Evolutionary conservation across 2,888 invertebrate genomes (phyloP), one percentile per base, ranked within the genome.

Genomic region (Agriotes lineatus): DNA sequence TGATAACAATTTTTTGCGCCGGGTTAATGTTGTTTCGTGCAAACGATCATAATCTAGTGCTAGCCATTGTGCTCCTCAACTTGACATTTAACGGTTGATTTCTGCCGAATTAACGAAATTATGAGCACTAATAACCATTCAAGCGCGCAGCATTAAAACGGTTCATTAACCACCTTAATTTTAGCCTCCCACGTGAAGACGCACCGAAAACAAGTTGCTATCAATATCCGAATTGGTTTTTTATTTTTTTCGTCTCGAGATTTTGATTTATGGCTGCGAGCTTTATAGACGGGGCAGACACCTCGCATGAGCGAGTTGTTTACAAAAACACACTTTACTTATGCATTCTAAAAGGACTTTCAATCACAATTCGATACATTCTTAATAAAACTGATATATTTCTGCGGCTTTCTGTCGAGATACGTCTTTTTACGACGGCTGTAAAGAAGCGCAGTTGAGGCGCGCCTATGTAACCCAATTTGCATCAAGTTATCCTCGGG

Each of bases 151-250:
- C 50, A 61, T 61, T 61, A 61, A 61, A 37, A 61, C 54, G 54
- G 57, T 57, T 64, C 64, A 57, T 57, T 64, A 64, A 45, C 44
- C 64, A 64, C 45, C 19, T 57, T 64, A 64, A 56, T 64, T 64
- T 64, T 57, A 48, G 56, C 42, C 37, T 3, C 50, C 61, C 61
- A 61, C 61, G 33, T 39, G 48, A 50, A 35, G 50, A 25, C 33
- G 33, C 25, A 33, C 30, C 9, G n/a, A 63, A 63, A 42, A 42
- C 54, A 50, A 54, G 52, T 54, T 30, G 19, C 33, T 42, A 63
- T 54, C 37, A 42, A 56, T 56, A 63, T 42, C 12, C 56, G 39
- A 61, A 30, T 20, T 44, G 16, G 48, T 35, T 20, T 25, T 33
- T 35, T 61, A 52, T 50, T 61, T 61, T 61, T 33, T 33, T 48